These are phyloP conservation scores for Crocodylus rhombifer DNA, from an alignment of 2,797 vertebrate genomes.

Conservation along the genomic window DNA sequence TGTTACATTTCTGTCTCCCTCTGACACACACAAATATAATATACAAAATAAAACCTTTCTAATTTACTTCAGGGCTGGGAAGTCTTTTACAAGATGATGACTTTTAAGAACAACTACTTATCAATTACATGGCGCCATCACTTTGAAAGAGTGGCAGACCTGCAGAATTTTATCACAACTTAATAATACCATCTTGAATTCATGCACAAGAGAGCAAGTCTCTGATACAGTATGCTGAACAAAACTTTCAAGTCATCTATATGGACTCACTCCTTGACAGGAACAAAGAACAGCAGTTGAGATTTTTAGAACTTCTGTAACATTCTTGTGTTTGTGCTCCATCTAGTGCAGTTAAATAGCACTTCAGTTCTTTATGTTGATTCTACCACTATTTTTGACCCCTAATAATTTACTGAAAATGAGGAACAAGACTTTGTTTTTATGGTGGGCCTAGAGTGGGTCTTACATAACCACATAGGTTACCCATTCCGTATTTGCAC, in stretches of 20 bases:
- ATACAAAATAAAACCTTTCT: not conserved
- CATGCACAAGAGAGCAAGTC: not conserved
- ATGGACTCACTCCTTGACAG: not conserved
- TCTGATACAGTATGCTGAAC: not conserved
- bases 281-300: not conserved
- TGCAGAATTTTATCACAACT: not conserved
- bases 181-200: not conserved
- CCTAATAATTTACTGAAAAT: not conserved
- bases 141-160: not conserved
- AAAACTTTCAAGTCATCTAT: not conserved
- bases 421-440: not conserved
- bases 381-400: not conserved
- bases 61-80: not conserved
- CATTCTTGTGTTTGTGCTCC: not conserved
- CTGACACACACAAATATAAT: not conserved
- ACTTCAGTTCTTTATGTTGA: slow-evolving; percentile 14
- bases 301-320: not conserved
- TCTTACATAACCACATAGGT: not conserved
- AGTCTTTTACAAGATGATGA: not conserved
- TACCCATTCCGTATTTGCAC: not conserved
- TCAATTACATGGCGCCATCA: not conserved
- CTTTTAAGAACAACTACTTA: not conserved
- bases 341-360: not conserved
- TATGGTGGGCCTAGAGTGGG: not conserved
- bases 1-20: not conserved